Evolutionary conservation across 2,113 vertebrate genomes (phyloP).

Genomic region (Periophthalmus modestus): DNA sequence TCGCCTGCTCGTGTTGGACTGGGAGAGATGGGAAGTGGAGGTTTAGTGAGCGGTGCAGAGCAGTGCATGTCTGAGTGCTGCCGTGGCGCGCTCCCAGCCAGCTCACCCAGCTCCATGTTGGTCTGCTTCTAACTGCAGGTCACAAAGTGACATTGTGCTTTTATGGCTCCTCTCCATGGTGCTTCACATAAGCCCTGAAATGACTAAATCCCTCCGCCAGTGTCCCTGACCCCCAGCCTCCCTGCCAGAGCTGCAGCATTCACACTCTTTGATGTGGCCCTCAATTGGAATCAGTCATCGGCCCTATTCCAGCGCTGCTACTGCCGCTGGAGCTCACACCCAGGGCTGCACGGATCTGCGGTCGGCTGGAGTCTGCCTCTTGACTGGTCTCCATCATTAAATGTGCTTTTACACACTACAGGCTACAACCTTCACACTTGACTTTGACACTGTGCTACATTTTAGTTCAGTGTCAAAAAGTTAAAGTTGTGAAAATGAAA

Average conservation of each 20-base stretch:
- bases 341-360: constrained; percentile 57
- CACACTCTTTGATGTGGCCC: constrained; percentile 77
- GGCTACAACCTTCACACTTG: constrained; percentile 57
- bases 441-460: constrained; percentile 11
- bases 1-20: constrained; percentile 9
- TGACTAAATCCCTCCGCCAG: constrained; percentile 76
- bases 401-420: constrained; percentile 36
- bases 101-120: constrained; percentile 52
- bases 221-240: constrained; percentile 73
- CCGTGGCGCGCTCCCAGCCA: constrained; percentile 42
- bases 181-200: constrained; percentile 73
- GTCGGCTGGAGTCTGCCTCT: constrained; percentile 44
- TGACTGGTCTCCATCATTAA: constrained; percentile 37
- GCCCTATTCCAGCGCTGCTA: constrained; percentile 73
- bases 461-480: constrained; percentile 19
- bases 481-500: neutral
- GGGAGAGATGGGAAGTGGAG: neutral
- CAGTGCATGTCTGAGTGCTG: constrained; percentile 46
- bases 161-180: constrained; percentile 73
- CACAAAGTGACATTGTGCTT: constrained; percentile 75
- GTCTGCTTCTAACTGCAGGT: constrained; percentile 63
- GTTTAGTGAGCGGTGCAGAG: constrained; percentile 30
- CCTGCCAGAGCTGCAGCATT: constrained; percentile 73
- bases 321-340: constrained; percentile 60
- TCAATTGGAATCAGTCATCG: constrained; percentile 70